Base-by-base conservation (phyloP, 2,113 vertebrate species). In the Cololabis saira region DNA sequence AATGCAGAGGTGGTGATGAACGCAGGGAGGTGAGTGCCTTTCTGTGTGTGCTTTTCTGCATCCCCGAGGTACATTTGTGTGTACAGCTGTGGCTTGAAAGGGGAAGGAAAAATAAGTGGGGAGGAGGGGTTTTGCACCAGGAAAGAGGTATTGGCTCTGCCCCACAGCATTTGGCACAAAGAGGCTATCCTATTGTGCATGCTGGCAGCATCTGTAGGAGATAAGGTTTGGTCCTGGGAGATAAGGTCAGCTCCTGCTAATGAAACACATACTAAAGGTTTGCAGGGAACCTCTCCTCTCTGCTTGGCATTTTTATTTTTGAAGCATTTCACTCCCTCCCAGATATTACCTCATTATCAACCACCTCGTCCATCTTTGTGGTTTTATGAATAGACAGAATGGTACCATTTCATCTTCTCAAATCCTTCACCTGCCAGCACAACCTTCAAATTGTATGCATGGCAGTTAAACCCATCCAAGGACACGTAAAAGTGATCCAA, bases 141-240 rank as follows among this genome's bases (percentile, higher is more conserved):
- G 47, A 68, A 70, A 58, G 57, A 47, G 72, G 58, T 65, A 41
- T 68, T 40, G 66, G 68, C 62, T 76, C 50, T 87, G 74, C 78
- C 90, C 90, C 1, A 56, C 78, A 86, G 86, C 83, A 73, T 80
- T 79, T 83, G 80, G 75, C 86, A 87, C 80, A 88, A 86, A 89
- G 81, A 82, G 49, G 69, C 67, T 66, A 58, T 85, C 57, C 74
- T 74, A 84, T 87, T 89, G 86, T 89, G 76, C 71, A 87, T 88
- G 82, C 82, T 78, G 81, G 70, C 21, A 18, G 61, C 81, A 74
- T 85, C 81, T 76, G 65, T 52, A 66, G 76, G 42, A 68, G 78
- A 84, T 80, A 76, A 72, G 81, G 70, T 74, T 68, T 43, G 74
- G 72, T 75, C 67, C 61, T 62, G 71, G 59, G 69, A 86, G 85